Conservation (phyloP, 2,113 vertebrate genomes). For the Brevimyrus niger region DNA sequence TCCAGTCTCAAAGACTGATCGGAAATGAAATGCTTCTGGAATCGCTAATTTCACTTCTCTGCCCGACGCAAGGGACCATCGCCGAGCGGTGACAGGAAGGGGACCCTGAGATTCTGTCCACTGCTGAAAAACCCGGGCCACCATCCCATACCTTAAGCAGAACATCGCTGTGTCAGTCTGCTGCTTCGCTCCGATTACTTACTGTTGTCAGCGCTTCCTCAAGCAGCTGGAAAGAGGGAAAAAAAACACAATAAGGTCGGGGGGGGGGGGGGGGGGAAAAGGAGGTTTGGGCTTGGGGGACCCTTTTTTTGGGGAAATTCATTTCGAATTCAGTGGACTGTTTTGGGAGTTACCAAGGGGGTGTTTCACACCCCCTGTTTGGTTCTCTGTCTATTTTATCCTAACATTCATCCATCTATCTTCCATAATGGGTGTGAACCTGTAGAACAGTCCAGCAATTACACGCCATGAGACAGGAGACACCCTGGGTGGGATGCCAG, state of each 20-base stretch:
- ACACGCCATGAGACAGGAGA: background rate
- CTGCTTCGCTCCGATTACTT: background rate
- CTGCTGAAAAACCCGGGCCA: background rate
- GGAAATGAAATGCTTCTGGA: background rate
- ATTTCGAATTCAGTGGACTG: background rate
- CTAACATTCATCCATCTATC: background rate
- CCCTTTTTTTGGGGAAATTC: background rate
- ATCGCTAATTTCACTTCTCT: background rate
- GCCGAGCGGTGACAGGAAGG: background rate
- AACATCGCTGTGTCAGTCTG: background rate
- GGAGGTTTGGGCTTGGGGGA: background rate
- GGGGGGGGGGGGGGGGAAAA: background rate
- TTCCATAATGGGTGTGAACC: background rate
- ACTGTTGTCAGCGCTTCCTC: background rate
- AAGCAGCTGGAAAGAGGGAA: background rate
- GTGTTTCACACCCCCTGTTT: background rate
- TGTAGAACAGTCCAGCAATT: background rate
- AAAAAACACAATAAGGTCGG: background rate
- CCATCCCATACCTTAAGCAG: background rate
- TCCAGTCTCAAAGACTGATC: too few relatives aligned
- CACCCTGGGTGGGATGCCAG: too few relatives aligned
- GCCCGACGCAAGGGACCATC: background rate
- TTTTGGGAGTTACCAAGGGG: background rate
- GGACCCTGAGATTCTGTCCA: background rate
- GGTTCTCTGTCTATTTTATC: background rate